These are phyloP conservation scores for Phenganax marumi DNA, from an alignment of 92 coral and sea anemone genomes.

Conservation along the genomic window DNA sequence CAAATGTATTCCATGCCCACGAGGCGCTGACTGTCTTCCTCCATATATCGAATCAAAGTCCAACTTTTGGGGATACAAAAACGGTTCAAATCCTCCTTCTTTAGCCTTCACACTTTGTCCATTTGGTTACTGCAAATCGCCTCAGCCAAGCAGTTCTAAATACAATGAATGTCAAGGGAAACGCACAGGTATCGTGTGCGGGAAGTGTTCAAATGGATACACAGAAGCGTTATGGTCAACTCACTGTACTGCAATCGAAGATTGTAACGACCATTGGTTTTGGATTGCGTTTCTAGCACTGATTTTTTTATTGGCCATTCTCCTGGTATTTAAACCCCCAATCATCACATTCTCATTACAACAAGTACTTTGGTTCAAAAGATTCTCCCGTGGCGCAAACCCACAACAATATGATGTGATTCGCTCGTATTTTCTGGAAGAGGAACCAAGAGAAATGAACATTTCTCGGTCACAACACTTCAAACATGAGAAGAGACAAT, in stretches of 20 bases:
- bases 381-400: background rate
- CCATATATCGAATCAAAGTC: slow-evolving; percentile 54
- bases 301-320: slow-evolving; percentile 56
- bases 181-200: slow-evolving; percentile 75
- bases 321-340: slow-evolving; percentile 67
- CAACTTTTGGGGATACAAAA: slow-evolving; percentile 74
- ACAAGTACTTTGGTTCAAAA: slow-evolving; percentile 65
- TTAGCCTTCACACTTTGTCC: slow-evolving; percentile 73
- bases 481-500: background rate
- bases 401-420: background rate
- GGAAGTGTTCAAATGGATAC: slow-evolving; percentile 61
- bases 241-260: slow-evolving; percentile 52
- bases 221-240: slow-evolving; percentile 71
- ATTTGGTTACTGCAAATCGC: slow-evolving; percentile 67
- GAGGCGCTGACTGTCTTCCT: slow-evolving; percentile 65
- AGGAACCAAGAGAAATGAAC: no score
- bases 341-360: slow-evolving; percentile 45
- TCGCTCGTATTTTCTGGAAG: background rate
- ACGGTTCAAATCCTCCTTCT: slow-evolving; percentile 33
- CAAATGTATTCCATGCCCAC: slow-evolving; percentile 70
- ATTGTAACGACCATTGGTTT: slow-evolving; percentile 67
- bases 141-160: slow-evolving; percentile 15
- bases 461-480: no score
- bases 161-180: slow-evolving; percentile 75
- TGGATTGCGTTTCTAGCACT: slow-evolving; percentile 57